Percentiles rank a stretch among this genome's conserved stretches.
These are phyloP conservation scores for Parotia lawesii DNA, from an alignment of 2,113 vertebrate species.

Conservation along the genomic window DNA sequence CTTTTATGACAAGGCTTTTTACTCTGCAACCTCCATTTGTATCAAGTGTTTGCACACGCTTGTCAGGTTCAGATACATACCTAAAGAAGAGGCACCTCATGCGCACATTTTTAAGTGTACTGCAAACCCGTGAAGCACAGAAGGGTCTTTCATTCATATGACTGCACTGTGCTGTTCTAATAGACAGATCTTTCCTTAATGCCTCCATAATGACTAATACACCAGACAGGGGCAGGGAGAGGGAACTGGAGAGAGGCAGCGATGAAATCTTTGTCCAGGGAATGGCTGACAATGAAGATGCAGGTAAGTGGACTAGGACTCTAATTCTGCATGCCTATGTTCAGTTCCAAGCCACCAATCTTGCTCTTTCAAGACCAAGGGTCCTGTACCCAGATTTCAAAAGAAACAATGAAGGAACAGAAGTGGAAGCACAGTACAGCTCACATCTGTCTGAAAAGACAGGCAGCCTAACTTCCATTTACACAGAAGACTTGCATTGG, in stretches of 20 bases:
- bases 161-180: not conserved
- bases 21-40: not conserved
- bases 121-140: not conserved
- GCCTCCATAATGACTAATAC: not conserved
- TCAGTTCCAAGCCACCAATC: not conserved
- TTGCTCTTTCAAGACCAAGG: not conserved
- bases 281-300: not conserved
- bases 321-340: not conserved
- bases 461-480: not conserved
- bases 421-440: not conserved
- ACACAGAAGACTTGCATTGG: not conserved
- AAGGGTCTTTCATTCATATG: not conserved
- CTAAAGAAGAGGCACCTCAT: not conserved
- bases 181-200: not conserved
- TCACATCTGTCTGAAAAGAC: not conserved
- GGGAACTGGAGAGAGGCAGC: not conserved
- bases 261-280: not conserved
- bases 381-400: not conserved
- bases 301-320: not conserved
- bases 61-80: not conserved
- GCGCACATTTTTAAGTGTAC: not conserved
- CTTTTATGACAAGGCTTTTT: not conserved
- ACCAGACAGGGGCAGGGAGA: not conserved
- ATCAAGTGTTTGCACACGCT: not conserved
- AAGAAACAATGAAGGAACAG: not conserved